Evolutionary conservation across 2,888 invertebrate genomes (phyloP), one percentile per base, ranked within the genome.

Genomic region (Cataglyphis albicans): DNA sequence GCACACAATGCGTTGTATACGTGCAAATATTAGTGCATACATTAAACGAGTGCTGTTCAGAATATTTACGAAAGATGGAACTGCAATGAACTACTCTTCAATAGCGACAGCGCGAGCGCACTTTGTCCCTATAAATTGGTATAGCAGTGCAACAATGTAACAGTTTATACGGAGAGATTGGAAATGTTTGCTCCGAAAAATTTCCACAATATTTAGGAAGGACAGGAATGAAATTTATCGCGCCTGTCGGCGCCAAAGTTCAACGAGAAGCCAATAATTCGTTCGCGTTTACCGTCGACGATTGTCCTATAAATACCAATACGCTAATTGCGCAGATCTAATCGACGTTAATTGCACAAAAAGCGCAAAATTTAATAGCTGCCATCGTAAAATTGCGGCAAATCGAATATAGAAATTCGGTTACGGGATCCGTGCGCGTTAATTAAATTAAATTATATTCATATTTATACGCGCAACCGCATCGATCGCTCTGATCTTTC

Each of bases 331-430:
- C 55, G 7, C 25, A 68, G 68, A 78, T 78, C 68, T 78, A 78
- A 68, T 78, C 41, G 55, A 6, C 29, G 57, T 15, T 78, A 68
- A 78, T 78, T 78, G 68, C 76, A 32, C 63, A 78, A 78, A 78
- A 78, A 57, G 70, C 78, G 70, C 32, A 78, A 70, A 68, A 78
- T 70, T 78, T 70, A 68, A 70, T 78, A 65, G 70, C 32, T 5
- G 9, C 5, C 2, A 29, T 5, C 32, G 59, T 65, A 44, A 68
- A 78, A 78, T 78, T 70, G 57, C 78, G 78, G 35, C 59, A 57
- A 41, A 57, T 57, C 18, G 21, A 78, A 70, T 78, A 70, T 25
- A 76, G 68, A 76, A 68, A 59, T 44, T 21, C 21, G 32, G 41
- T 70, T 70, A 59, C 35, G 32, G 52, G n/a, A 10, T 44, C 6